Evolutionary conservation across 2,888 invertebrate genomes (phyloP).

Genomic region (Villa cingulata): DNA sequence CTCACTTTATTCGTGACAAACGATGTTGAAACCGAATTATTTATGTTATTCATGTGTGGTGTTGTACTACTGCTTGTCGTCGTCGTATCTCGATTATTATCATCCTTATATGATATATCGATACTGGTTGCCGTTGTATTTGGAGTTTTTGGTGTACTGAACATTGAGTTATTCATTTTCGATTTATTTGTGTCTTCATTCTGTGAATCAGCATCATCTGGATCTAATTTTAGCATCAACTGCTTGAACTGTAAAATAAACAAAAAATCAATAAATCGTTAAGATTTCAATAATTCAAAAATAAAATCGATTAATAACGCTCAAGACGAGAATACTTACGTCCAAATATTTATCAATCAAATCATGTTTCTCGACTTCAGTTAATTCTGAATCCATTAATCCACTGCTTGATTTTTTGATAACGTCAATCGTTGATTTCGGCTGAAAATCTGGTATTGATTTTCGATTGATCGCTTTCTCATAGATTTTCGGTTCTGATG

Average conservation of each 20-base stretch:
- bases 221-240: conserved; percentile 68
- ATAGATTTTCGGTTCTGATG: conserved; percentile 90
- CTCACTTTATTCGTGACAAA: conserved; percentile 2
- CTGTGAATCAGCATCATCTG: conserved; percentile 49
- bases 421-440: conserved; percentile 74
- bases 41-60: conserved; percentile 17
- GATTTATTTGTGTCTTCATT: conserved; percentile 40
- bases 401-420: conserved; percentile 45
- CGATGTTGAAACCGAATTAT: conserved; percentile 12
- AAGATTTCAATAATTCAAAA: no score
- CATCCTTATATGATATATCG: conserved; percentile 1
- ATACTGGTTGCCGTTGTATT: conserved; percentile 1
- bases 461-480: conserved; percentile 85
- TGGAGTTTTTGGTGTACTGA: conserved; percentile 14
- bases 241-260: conserved; percentile 56
- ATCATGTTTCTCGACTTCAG: conserved; percentile 57
- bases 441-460: conserved; percentile 67
- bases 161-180: conserved; percentile 23
- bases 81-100: conserved; percentile 10
- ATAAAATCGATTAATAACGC: no score
- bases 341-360: conserved; percentile 83
- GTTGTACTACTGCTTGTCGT: conserved; percentile 10
- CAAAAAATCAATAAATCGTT: conserved; percentile 1
- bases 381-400: conserved; percentile 44
- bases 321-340: conserved; percentile 40